Conservation (phyloP, 30 jellyfish, hydroid and myxozoan species). For the Phacellophora camtschatica region DNA sequence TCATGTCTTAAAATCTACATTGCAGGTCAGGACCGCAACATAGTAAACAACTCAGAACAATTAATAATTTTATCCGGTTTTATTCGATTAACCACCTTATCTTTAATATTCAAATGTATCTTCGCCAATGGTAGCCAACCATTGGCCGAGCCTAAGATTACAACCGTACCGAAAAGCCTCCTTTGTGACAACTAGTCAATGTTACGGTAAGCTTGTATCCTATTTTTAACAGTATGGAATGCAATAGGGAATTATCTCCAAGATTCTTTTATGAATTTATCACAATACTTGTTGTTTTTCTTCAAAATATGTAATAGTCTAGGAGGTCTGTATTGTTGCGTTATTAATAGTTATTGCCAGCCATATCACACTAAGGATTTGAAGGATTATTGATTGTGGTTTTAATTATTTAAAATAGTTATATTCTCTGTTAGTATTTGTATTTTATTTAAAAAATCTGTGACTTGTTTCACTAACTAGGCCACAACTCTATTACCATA, state of each 20-base stretch:
- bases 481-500: no score
- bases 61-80: background rate
- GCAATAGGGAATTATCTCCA: background rate
- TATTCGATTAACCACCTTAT: background rate
- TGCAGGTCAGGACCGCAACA: no score
- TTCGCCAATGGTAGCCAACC: background rate
- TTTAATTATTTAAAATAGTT: no score
- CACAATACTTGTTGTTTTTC: background rate
- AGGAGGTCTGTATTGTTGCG: no score
- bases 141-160: background rate
- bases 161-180: conserved; percentile 52
- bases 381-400: no score
- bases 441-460: no score
- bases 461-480: no score
- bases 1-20: background rate
- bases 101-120: background rate
- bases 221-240: background rate
- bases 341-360: no score
- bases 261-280: background rate
- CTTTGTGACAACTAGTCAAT: background rate
- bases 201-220: background rate
- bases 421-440: no score
- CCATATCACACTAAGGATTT: no score
- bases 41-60: no score
- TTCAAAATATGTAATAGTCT: background rate